phyloP scores from a whole-genome alignment of 2,113 vertebrate genomes.

The Geococcyx californianus region DNA sequence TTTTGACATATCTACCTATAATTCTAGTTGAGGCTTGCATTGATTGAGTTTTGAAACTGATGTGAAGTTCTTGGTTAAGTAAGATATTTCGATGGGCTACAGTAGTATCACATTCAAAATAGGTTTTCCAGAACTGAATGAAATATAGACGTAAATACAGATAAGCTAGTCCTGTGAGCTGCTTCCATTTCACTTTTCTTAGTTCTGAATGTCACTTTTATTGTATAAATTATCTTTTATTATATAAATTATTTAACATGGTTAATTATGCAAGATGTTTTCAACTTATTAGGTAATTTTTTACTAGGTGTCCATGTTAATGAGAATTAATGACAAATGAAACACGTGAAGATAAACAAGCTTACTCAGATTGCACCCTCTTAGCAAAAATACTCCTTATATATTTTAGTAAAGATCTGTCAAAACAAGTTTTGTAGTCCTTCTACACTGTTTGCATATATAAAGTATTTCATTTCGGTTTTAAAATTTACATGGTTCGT shows the following conservation, averaged over 20 bases:
- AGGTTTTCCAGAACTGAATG: background rate
- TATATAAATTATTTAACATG: background rate
- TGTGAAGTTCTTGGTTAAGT: background rate
- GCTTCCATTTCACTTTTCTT: background rate
- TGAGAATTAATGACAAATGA: background rate
- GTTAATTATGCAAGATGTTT: background rate
- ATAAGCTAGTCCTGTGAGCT: background rate
- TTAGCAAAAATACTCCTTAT: fast-evolving
- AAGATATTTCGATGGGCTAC: background rate
- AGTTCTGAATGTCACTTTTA: background rate
- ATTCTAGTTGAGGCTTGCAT: background rate
- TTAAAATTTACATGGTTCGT: background rate
- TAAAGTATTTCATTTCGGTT: background rate
- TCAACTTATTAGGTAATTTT: background rate
- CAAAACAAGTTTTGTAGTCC: background rate
- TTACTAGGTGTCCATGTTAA: background rate
- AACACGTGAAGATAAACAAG: background rate
- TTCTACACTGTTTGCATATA: background rate
- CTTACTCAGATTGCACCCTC: background rate
- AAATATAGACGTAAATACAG: too few relatives aligned
- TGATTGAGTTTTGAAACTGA: background rate
- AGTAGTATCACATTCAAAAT: background rate
- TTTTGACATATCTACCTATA: background rate
- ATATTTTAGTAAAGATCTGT: background rate
- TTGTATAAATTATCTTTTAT: too few relatives aligned